Base-by-base conservation (phyloP, 2,888 invertebrate genomes). In the Smittia aterrima region DNA sequence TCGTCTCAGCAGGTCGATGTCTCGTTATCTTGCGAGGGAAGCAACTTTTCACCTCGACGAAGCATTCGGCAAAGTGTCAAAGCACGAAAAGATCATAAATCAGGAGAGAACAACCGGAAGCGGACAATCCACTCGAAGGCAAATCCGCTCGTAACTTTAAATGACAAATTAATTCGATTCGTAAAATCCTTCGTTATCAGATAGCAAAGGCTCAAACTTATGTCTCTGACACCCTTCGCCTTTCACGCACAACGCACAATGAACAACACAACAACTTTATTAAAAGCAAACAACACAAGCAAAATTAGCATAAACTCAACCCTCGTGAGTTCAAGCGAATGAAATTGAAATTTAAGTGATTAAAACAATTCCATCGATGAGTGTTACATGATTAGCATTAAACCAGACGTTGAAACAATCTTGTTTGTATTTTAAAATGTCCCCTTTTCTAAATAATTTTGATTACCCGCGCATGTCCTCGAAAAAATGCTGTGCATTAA, bases 141-240 rank as follows among this genome's bases (percentile, higher is more conserved):
- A 58, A 7, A 13, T 58, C 22, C 58, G 47, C 38, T 67, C 47
- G 68, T 32, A 32, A 32, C 32, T 32, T 32, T 32, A 32, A 32
- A 32, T 32, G 32, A 32, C 32, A 32, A 72, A 72, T 72, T 72
- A 72, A 72, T 72, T 72, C 54, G 62, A 72, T 62, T 58, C 54
- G 16, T 13, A 24, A 32, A 54, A 62, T 72, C 38, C 32, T 58
- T 40, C 18, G 32, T 40, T 62, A 54, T 72, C 38, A 62, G 32
- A 32, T 32, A 32, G 32, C 32, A 6, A 18, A 64, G 2, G 47
- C 16, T 20, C 22, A 71, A 71, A 62, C 62, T 72, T 72, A 72
- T 72, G 72, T 38, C 32, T 62, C 27, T 62, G 72, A 72, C 72
- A 72, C 72, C 62, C 72, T 72, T 32, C 32, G 18, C 27, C 70